phyloP scores from a whole-genome alignment of 2,113 vertebrate species.

The Percopsis transmontana region DNA sequence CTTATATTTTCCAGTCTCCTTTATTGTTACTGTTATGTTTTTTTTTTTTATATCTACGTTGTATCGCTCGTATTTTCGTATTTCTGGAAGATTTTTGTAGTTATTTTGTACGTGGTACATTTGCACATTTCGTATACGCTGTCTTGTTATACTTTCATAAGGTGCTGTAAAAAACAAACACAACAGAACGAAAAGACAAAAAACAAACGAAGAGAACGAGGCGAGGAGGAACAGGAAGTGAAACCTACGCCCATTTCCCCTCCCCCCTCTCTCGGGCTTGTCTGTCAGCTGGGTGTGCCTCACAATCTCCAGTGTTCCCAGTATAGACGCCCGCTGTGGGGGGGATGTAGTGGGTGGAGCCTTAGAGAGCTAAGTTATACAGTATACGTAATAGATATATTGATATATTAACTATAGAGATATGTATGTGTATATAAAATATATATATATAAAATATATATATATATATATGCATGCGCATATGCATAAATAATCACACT shows the following conservation, averaged over 20 bases:
- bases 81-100: too few relatives aligned
- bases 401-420: conserved; percentile 71
- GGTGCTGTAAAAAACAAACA: conserved; percentile 85
- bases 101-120: conserved; percentile 87
- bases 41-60: conserved; percentile 36
- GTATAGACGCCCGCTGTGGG: conserved; percentile 11
- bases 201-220: conserved; percentile 49
- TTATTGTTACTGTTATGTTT: conserved; percentile 38
- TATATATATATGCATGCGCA: conserved; percentile 76
- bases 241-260: conserved; percentile 36
- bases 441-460: conserved; percentile 54
- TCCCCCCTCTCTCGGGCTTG: conserved; percentile 17
- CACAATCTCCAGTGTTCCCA: conserved; percentile 20
- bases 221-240: conserved; percentile 35
- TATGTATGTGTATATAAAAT: conserved; percentile 70
- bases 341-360: conserved; percentile 12
- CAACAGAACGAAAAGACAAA: conserved; percentile 68
- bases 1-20: conserved; percentile 45
- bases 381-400: conserved; percentile 67
- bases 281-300: conserved; percentile 13
- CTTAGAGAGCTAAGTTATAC: conserved; percentile 63
- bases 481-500: conserved; percentile 74
- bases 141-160: conserved; percentile 84
- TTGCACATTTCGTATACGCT: conserved; percentile 91
- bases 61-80: conserved; percentile 85